A percentile compares a stretch with the other conserved stretches of the same genome.
These are phyloP conservation scores for Hylomyscus alleni DNA, from an alignment of 2,797 vertebrate genomes.

Conservation along the genomic window DNA sequence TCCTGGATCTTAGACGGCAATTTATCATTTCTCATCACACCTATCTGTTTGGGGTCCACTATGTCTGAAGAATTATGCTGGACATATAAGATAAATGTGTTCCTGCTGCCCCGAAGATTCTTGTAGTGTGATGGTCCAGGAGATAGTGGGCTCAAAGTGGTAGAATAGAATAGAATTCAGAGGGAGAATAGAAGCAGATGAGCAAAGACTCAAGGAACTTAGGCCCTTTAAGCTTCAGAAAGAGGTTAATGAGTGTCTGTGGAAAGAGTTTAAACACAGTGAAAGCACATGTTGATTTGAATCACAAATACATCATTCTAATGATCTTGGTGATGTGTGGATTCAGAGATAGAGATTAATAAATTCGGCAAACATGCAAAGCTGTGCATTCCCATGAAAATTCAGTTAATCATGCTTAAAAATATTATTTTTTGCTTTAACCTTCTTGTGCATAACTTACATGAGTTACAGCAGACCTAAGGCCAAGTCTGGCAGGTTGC, in stretches of 20 bases:
- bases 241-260: neutral
- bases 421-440: neutral
- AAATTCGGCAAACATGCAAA: neutral
- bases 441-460: neutral
- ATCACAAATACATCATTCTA: neutral
- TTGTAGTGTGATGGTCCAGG: accelerated
- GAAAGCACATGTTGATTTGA: neutral
- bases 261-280: neutral
- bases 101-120: neutral
- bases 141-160: neutral
- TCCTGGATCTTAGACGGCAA: neutral
- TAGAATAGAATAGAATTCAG: neutral
- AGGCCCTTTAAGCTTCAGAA: neutral
- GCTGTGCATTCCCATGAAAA: neutral
- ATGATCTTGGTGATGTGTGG: neutral
- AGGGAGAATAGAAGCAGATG: neutral
- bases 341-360: neutral
- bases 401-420: neutral
- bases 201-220: neutral
- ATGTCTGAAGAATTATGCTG: neutral
- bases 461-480: neutral
- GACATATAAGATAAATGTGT: accelerated
- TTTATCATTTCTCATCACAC: neutral
- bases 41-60: neutral
- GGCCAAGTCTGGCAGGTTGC: neutral